Evolutionary conservation across 2,888 invertebrate species (phyloP).

Genomic region (Conchocele bisecta): DNA sequence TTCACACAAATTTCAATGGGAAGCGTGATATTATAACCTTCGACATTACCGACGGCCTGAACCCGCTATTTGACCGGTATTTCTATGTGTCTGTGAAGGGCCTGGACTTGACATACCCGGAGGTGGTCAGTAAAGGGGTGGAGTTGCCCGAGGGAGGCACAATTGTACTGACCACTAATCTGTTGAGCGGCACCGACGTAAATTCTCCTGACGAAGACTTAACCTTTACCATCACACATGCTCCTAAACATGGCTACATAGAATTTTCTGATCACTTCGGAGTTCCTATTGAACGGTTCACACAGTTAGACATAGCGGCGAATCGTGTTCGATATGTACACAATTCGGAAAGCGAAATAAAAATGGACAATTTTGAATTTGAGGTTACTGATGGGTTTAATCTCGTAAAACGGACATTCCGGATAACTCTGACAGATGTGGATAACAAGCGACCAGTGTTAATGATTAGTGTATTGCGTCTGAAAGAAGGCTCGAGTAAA

Average conservation of each 20-base stretch:
- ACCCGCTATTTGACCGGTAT: slow-evolving; percentile 80
- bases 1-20: slow-evolving; percentile 78
- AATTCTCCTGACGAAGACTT: slow-evolving; percentile 79
- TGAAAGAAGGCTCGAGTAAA: slow-evolving; percentile 79
- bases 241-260: slow-evolving; percentile 79
- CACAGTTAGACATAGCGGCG: slow-evolving; percentile 81
- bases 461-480: slow-evolving; percentile 74
- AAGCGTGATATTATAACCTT: slow-evolving; percentile 81
- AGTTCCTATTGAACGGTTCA: slow-evolving; percentile 78
- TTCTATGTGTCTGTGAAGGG: slow-evolving; percentile 81
- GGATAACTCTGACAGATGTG: slow-evolving; percentile 80
- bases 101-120: slow-evolving; percentile 78
- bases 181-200: slow-evolving; percentile 79
- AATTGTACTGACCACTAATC: slow-evolving; percentile 78
- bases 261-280: slow-evolving; percentile 77
- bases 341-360: slow-evolving; percentile 78
- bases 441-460: slow-evolving; percentile 82
- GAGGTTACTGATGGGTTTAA: slow-evolving; percentile 82
- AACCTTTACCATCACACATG: slow-evolving; percentile 78
- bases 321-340: slow-evolving; percentile 82
- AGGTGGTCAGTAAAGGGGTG: slow-evolving; percentile 79
- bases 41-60: slow-evolving; percentile 82
- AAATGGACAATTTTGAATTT: slow-evolving; percentile 82
- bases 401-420: slow-evolving; percentile 78
- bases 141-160: slow-evolving; percentile 80